These are phyloP conservation scores for Dichetophora obliterata DNA, from an alignment of 2,888 invertebrate genomes.

Conservation along the genomic window DNA sequence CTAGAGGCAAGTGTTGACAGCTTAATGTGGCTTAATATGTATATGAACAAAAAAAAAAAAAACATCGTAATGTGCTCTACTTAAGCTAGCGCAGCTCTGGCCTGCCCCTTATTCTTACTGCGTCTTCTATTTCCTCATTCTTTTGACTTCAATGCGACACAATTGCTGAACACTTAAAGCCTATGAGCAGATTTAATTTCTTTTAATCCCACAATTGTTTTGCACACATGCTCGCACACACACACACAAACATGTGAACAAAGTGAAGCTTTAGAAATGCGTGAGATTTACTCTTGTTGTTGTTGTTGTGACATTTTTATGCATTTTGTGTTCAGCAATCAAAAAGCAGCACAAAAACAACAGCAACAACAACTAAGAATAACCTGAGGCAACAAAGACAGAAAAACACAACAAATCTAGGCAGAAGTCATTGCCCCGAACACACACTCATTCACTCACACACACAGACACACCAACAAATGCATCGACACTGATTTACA, in stretches of 20 bases:
- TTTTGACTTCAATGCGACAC: constrained; percentile 32
- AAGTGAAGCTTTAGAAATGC: constrained; percentile 50
- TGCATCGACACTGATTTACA: background rate
- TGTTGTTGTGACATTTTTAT: constrained; percentile 31
- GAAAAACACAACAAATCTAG: constrained; percentile 8
- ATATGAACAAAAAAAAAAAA: background rate
- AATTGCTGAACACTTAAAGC: constrained; percentile 25
- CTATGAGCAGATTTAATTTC: constrained; percentile 49
- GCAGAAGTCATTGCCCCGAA: constrained; percentile 24
- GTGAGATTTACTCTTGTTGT: constrained; percentile 46
- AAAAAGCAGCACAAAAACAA: constrained; percentile 38
- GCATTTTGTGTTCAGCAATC: constrained; percentile 18
- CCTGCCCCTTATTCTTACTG: background rate
- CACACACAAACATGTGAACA: constrained; percentile 4
- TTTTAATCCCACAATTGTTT: constrained; percentile 50
- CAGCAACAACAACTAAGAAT: constrained; percentile 30
- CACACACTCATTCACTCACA: background rate
- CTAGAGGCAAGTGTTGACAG: constrained; percentile 27
- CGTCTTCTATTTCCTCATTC: background rate
- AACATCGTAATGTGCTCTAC: background rate
- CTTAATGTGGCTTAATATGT: constrained; percentile 18
- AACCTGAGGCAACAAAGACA: background rate
- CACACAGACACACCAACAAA: constrained; percentile 7
- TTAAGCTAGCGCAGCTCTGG: background rate
- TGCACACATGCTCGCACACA: constrained; percentile 36